phyloP scores from a whole-genome alignment of 92 coral and sea anemone species.

The Nematostella vectensis region DNA sequence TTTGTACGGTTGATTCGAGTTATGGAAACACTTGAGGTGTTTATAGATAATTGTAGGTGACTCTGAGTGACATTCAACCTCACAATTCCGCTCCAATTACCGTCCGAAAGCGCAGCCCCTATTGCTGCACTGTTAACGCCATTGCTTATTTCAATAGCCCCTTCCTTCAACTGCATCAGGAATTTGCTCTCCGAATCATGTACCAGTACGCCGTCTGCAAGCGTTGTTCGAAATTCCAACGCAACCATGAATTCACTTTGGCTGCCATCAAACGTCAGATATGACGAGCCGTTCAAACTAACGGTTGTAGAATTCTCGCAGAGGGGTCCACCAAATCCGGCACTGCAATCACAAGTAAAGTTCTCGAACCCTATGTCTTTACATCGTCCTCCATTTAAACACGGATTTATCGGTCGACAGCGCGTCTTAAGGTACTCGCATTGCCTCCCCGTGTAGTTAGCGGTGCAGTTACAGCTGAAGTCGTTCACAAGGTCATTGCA shows the following conservation, averaged over 20 bases:
- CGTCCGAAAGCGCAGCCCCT: constrained; percentile 49
- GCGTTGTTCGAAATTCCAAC: constrained; percentile 81
- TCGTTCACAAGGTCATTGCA: constrained; percentile 39
- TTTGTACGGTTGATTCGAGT: constrained; percentile 14
- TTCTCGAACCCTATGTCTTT: constrained; percentile 27
- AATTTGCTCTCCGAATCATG: constrained; percentile 41
- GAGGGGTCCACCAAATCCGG: constrained; percentile 72
- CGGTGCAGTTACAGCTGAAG: constrained; percentile 61
- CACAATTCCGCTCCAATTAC: constrained; percentile 56
- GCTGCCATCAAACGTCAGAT: constrained; percentile 43
- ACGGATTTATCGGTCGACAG: constrained; percentile 53
- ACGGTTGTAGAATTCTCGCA: constrained; percentile 77
- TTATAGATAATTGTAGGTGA: constrained; percentile 27
- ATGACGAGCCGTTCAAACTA: constrained; percentile 74
- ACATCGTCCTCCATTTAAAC: constrained; percentile 73
- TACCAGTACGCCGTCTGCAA: constrained; percentile 43
- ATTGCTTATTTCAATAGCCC: constrained; percentile 28
- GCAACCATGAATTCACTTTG: constrained; percentile 31
- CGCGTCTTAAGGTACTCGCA: constrained; percentile 63
- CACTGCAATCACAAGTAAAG: constrained; percentile 68
- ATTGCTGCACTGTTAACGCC: constrained; percentile 12
- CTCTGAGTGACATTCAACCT: constrained; percentile 29
- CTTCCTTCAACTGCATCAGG: constrained; percentile 38
- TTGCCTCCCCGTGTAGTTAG: constrained; percentile 65
- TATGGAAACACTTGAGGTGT: constrained; percentile 33